These are phyloP conservation scores for Anthonomus grandis DNA, from an alignment of 1,140 invertebrate genomes.

Conservation along the genomic window DNA sequence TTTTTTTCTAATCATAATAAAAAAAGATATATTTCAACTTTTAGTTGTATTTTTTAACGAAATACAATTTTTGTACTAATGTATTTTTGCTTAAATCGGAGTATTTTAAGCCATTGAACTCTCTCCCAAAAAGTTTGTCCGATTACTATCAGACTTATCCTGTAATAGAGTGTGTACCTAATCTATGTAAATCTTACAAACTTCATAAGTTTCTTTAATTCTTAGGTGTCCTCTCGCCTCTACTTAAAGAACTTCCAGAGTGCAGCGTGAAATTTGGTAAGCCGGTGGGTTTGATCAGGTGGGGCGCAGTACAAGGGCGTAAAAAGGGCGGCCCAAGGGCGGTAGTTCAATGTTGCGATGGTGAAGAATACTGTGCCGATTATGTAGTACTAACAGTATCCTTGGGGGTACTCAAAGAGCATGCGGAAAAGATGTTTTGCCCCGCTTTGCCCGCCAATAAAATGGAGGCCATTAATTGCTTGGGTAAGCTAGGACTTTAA, in stretches of 20 bases:
- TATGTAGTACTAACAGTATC: constrained; percentile 81
- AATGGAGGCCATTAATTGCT: constrained; percentile 66
- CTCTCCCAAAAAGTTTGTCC: too few relatives aligned
- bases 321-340: constrained; percentile 49
- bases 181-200: too few relatives aligned
- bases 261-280: constrained; percentile 59
- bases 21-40: too few relatives aligned
- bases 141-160: too few relatives aligned
- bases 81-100: too few relatives aligned
- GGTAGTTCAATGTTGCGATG: constrained; percentile 66
- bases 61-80: too few relatives aligned
- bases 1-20: too few relatives aligned
- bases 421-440: constrained; percentile 69
- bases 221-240: constrained; percentile 59
- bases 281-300: constrained; percentile 59
- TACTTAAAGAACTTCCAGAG: constrained; percentile 58
- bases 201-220: neutral
- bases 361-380: constrained; percentile 67
- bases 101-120: too few relatives aligned
- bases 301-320: constrained; percentile 55
- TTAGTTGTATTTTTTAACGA: too few relatives aligned
- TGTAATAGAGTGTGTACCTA: too few relatives aligned
- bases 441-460: constrained; percentile 72
- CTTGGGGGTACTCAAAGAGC: constrained; percentile 78
- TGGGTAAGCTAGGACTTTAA: constrained; percentile 25